These are phyloP conservation scores for Elysia chlorotica DNA, from an alignment of 1,140 invertebrate species.

Conservation along the genomic window DNA sequence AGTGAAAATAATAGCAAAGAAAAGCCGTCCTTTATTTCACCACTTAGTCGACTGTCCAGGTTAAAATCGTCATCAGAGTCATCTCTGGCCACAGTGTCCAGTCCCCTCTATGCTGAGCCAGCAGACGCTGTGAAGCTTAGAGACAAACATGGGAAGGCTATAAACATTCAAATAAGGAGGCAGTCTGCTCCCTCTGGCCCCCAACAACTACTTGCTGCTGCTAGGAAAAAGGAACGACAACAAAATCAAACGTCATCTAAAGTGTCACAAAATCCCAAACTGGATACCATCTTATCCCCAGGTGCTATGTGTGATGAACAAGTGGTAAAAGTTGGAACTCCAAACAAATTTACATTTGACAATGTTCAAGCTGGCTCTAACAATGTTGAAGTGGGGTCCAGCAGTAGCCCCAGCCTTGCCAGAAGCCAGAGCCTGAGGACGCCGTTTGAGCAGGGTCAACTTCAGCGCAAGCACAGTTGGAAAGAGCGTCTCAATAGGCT, in stretches of 20 bases:
- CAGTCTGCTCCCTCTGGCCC: slow-evolving; percentile 25
- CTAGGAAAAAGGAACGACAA: neutral
- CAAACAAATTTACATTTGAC: neutral
- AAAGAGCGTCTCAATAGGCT: slow-evolving; percentile 24
- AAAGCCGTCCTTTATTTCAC: neutral
- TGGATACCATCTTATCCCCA: slow-evolving; percentile 43
- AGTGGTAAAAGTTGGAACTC: neutral
- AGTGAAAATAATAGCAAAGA: neutral
- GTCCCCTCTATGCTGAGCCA: slow-evolving; percentile 90
- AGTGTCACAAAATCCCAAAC: slow-evolving; percentile 22
- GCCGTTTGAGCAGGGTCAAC: slow-evolving; percentile 10
- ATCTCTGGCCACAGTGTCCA: slow-evolving; percentile 58
- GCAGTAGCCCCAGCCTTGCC: neutral
- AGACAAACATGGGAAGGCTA: slow-evolving; percentile 15
- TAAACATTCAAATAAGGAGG: slow-evolving; percentile 19
- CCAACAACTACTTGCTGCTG: neutral
- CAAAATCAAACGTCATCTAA: too few species aligned
- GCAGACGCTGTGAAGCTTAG: slow-evolving; percentile 74
- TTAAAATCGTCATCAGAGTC: slow-evolving; percentile 41
- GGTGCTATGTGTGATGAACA: too few species aligned
- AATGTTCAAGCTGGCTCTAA: neutral
- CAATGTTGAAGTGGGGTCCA: too few species aligned
- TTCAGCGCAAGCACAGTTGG: slow-evolving; percentile 23
- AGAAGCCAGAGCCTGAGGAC: slow-evolving; percentile 28
- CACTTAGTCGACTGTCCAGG: slow-evolving; percentile 23